Percentiles rank a stretch among this genome's conserved stretches.
Evolutionary conservation across 2,113 vertebrate genomes (phyloP).

Genomic region (Etheostoma cragini): DNA sequence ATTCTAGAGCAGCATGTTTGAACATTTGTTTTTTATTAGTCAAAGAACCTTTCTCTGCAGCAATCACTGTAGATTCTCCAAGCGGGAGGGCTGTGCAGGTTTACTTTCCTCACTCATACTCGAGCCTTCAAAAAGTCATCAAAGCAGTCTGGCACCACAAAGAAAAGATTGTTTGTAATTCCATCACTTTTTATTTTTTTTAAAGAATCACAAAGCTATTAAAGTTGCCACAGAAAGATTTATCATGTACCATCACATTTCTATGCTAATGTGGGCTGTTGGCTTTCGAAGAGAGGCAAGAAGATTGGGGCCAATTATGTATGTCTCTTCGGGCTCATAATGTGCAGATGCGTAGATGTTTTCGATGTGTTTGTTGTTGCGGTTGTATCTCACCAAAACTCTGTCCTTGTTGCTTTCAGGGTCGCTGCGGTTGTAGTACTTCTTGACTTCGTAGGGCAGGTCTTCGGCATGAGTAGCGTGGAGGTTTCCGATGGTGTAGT

Average conservation of each 20-base stretch:
- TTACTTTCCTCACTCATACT: background rate
- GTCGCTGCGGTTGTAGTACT: slow-evolving; percentile 67
- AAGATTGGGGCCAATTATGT: slow-evolving; percentile 67
- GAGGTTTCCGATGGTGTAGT: slow-evolving; percentile 79
- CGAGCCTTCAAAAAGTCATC: background rate
- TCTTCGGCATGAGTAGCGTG: slow-evolving; percentile 50
- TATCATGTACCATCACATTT: slow-evolving; percentile 8
- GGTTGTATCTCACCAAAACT: slow-evolving; percentile 76
- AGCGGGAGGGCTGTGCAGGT: background rate
- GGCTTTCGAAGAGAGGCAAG: slow-evolving; percentile 52
- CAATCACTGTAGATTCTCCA: background rate
- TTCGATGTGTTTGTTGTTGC: slow-evolving; percentile 66
- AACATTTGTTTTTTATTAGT: slow-evolving; percentile 2
- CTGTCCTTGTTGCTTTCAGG: slow-evolving; percentile 78
- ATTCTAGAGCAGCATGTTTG: background rate
- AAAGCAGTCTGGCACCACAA: slow-evolving; percentile 4
- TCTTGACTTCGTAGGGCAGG: slow-evolving; percentile 70
- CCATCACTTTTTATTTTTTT: background rate
- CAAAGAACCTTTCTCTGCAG: background rate
- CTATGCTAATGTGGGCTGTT: background rate
- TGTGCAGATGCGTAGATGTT: slow-evolving; percentile 77
- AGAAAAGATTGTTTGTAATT: slow-evolving; percentile 14
- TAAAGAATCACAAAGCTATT: background rate
- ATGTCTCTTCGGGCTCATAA: slow-evolving; percentile 67
- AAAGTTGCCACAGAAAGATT: slow-evolving; percentile 1